Evolutionary conservation across 2,113 vertebrate species (phyloP).

Genomic region (Pogonocichla stellata): DNA sequence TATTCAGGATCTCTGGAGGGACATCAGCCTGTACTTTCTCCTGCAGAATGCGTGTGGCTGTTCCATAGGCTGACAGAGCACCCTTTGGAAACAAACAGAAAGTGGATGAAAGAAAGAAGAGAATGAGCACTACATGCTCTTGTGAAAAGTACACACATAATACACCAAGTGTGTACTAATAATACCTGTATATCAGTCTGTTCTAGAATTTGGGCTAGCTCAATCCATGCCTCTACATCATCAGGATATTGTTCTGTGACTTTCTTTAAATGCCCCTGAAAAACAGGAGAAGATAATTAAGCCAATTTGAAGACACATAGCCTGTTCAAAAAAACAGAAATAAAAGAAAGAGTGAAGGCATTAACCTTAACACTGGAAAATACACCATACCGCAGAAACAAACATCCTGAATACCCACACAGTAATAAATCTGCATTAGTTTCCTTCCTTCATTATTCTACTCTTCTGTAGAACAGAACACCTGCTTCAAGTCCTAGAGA

Average conservation of each 20-base stretch:
- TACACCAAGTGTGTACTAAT: neutral
- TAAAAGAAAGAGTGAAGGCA: neutral
- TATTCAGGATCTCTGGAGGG: conserved; percentile 97
- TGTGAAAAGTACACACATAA: neutral
- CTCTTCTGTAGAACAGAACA: neutral
- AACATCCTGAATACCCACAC: neutral
- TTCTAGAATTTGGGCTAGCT: conserved; percentile 95
- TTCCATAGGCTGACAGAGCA: conserved; percentile 95
- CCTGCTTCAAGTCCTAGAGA: neutral
- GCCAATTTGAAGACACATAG: neutral
- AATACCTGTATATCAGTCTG: conserved; percentile 96
- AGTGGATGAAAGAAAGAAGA: neutral
- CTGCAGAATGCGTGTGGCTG: conserved; percentile 96
- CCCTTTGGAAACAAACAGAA: conserved; percentile 70
- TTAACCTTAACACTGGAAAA: neutral
- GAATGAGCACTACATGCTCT: neutral
- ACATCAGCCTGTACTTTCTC: conserved; percentile 98
- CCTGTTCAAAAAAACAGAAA: neutral
- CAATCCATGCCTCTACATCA: conserved; percentile 98
- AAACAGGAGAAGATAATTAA: conserved; percentile 9
- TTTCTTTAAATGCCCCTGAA: conserved; percentile 95
- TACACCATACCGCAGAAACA: neutral
- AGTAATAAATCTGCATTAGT: neutral
- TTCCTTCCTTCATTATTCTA: neutral
- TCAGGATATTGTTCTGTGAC: conserved; percentile 98